A percentile compares a stretch with the other conserved stretches of the same genome.
These are phyloP conservation scores for Machimus atricapillus DNA, from an alignment of 2,888 invertebrate genomes.

Conservation along the genomic window DNA sequence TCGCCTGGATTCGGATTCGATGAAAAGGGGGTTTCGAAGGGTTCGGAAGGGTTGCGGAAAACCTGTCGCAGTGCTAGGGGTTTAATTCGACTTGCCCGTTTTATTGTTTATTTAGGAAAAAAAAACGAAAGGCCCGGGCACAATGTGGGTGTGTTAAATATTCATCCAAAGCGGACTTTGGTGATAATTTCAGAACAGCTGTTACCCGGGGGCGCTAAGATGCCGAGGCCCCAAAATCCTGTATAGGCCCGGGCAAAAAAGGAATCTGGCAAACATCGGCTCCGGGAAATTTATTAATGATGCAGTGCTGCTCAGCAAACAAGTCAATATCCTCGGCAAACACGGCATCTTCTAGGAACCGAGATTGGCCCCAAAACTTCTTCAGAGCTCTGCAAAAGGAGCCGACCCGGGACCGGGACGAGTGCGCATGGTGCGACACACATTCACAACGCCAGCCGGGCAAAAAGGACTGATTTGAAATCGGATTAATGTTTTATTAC, in stretches of 20 bases:
- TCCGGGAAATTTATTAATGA: background rate
- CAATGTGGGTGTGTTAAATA: background rate
- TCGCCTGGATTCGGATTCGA: background rate
- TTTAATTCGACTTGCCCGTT: background rate
- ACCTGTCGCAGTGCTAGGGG: background rate
- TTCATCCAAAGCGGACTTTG: background rate
- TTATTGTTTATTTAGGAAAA: background rate
- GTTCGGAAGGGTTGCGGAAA: background rate
- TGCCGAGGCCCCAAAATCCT: background rate
- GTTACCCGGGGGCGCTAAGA: background rate
- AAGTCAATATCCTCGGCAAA: background rate
- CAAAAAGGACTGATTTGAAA: background rate
- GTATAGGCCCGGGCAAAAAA: background rate
- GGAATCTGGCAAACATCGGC: background rate
- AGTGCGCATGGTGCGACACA: background rate
- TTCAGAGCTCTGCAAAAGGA: background rate
- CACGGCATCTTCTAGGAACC: background rate
- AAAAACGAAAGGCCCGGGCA: background rate
- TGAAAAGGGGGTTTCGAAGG: background rate
- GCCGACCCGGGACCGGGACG: background rate
- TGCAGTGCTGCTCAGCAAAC: background rate
- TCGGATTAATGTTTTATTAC: constrained; percentile 27
- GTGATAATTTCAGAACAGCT: background rate
- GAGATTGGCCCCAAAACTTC: background rate
- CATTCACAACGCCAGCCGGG: background rate